These are phyloP conservation scores for Agrochola circellaris DNA, from an alignment of 2,888 invertebrate species.

Conservation along the genomic window DNA sequence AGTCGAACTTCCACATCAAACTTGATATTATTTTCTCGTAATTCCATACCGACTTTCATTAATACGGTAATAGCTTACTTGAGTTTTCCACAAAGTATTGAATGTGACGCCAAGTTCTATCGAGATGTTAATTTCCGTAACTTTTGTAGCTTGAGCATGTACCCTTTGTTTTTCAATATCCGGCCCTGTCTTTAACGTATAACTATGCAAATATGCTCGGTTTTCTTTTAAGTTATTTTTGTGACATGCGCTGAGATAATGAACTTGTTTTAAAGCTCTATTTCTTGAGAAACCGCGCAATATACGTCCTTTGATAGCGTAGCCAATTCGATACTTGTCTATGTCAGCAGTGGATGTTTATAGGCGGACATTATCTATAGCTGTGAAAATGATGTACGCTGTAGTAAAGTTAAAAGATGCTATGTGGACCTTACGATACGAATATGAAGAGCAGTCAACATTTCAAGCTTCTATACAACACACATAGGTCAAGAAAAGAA, in stretches of 20 bases:
- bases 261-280: slow-evolving; percentile 7
- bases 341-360: slow-evolving; percentile 5
- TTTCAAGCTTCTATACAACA: neutral
- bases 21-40: slow-evolving; percentile 49
- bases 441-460: neutral
- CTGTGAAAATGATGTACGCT: neutral
- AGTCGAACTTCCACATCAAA: slow-evolving; percentile 56
- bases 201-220: slow-evolving; percentile 54
- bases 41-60: slow-evolving; percentile 69
- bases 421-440: neutral
- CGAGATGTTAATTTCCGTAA: slow-evolving; percentile 73
- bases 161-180: slow-evolving; percentile 65
- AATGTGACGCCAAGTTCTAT: slow-evolving; percentile 64
- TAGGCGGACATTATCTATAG: neutral
- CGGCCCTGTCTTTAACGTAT: slow-evolving; percentile 50
- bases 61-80: slow-evolving; percentile 65
- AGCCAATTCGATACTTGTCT: neutral
- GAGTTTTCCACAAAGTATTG: slow-evolving; percentile 64
- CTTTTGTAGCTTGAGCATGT: slow-evolving; percentile 63
- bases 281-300: slow-evolving; percentile 9
- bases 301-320: neutral
- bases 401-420: too few species aligned
- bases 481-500: neutral
- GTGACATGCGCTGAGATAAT: slow-evolving; percentile 12
- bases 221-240: slow-evolving; percentile 45